Conservation (phyloP, 1,140 invertebrate species). For the Helicoverpa zea region DNA sequence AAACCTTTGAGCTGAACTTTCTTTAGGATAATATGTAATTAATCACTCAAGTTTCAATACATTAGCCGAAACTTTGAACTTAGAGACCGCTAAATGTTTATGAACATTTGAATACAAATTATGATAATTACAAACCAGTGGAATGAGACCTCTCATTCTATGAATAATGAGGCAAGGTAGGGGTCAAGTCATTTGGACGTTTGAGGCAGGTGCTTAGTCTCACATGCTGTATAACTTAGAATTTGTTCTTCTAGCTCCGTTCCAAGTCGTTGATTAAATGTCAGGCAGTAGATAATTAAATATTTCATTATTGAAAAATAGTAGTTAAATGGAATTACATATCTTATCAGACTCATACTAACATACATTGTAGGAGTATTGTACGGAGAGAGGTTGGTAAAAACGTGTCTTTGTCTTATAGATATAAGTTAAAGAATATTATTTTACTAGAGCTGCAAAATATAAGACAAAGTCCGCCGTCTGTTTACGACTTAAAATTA, state of each 20-base stretch:
- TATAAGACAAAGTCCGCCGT: no score
- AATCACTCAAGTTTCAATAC: slow-evolving; percentile 39
- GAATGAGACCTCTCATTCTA: background rate
- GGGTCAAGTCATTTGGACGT: background rate
- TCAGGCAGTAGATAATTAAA: background rate
- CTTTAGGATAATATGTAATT: slow-evolving; percentile 17
- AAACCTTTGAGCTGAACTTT: background rate
- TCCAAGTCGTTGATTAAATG: background rate
- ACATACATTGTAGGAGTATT: no score
- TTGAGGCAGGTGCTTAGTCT: slow-evolving; percentile 11
- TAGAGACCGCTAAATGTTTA: slow-evolving; percentile 14
- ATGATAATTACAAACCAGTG: slow-evolving; percentile 25
- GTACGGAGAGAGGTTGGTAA: no score
- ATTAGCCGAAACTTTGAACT: slow-evolving; percentile 23
- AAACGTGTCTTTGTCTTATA: no score
- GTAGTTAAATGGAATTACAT: no score
- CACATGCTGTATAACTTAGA: slow-evolving; percentile 1
- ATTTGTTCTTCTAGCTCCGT: slow-evolving; percentile 10
- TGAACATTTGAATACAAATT: slow-evolving; percentile 30
- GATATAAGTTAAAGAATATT: no score
- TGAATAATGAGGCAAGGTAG: background rate
- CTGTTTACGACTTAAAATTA: no score
- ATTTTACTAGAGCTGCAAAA: no score
- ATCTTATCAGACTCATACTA: no score
- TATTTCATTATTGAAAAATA: no score